Percentiles rank a stretch among this genome's conserved stretches.
phyloP scores from a whole-genome alignment of 2,888 invertebrate species.

The Clusia tigrina region DNA sequence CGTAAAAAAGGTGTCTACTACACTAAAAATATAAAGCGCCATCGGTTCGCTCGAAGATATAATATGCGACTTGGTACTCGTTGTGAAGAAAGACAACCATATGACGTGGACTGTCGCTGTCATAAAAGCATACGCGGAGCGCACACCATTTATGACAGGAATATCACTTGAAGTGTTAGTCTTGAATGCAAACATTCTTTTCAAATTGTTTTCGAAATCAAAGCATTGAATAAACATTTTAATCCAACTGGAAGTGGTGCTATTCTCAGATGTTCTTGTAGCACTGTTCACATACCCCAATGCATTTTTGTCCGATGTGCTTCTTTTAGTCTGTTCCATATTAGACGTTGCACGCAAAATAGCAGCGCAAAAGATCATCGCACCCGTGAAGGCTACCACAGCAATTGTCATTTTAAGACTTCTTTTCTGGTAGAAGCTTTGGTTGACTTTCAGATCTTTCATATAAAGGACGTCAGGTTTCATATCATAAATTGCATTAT shows the following conservation, averaged over 20 bases:
- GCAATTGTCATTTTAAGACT: slow-evolving; percentile 55
- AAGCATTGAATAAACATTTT: slow-evolving; percentile 57
- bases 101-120: slow-evolving; percentile 62
- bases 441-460: slow-evolving; percentile 58
- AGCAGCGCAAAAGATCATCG: slow-evolving; percentile 45
- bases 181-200: slow-evolving; percentile 50
- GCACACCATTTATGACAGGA: slow-evolving; percentile 62
- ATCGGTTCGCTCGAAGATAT: too few relatives aligned
- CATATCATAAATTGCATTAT: slow-evolving; percentile 59
- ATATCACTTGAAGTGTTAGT: slow-evolving; percentile 50
- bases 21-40: slow-evolving; percentile 49
- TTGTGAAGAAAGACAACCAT: slow-evolving; percentile 64
- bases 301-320: too few relatives aligned
- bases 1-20: slow-evolving; percentile 64
- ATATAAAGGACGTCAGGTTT: slow-evolving; percentile 60
- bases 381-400: slow-evolving; percentile 46
- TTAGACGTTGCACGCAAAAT: slow-evolving; percentile 22
- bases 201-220: slow-evolving; percentile 55
- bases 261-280: background rate
- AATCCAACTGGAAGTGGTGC: slow-evolving; percentile 26
- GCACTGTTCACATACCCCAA: background rate
- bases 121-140: slow-evolving; percentile 62
- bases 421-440: too few relatives aligned
- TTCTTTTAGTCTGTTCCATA: background rate
- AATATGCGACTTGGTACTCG: too few relatives aligned